phyloP scores from a whole-genome alignment of 1,140 invertebrate genomes.

The Panagrolaimus sp. region DNA sequence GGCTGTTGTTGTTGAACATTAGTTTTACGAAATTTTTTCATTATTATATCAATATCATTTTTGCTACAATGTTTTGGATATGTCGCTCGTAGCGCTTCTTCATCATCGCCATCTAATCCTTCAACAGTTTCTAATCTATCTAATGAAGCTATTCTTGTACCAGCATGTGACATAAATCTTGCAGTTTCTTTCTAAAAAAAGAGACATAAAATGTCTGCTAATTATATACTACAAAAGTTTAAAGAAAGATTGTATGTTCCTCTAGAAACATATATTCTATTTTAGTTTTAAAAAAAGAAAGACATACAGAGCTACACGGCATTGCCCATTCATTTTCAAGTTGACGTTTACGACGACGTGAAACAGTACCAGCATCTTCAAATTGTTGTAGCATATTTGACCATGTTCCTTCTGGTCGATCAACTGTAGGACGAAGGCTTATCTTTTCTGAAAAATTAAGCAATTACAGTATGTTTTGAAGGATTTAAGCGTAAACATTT shows the following conservation, averaged over 20 bases:
- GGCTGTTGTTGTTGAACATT: neutral
- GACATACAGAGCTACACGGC: neutral
- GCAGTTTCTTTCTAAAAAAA: neutral
- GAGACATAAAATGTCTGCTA: neutral
- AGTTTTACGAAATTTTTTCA: conserved; percentile 10
- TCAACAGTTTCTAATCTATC: neutral
- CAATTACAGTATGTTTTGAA: no score
- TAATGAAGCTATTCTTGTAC: neutral
- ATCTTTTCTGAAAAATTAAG: conserved; percentile 2
- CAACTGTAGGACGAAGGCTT: neutral
- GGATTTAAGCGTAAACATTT: no score
- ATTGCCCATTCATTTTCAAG: neutral
- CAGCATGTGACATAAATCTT: neutral
- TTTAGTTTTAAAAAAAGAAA: neutral
- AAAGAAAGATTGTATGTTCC: no score
- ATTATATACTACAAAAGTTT: neutral
- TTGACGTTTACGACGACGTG: neutral
- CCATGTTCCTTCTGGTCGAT: neutral
- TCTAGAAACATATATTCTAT: no score
- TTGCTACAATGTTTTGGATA: conserved; percentile 1
- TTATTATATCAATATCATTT: neutral
- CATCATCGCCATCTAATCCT: neutral
- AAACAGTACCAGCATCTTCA: neutral
- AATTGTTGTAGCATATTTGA: neutral
- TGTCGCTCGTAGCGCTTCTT: neutral